These are phyloP conservation scores for Diplosoma virens DNA, from an alignment of 23 tunicate genomes.

Conservation along the genomic window DNA sequence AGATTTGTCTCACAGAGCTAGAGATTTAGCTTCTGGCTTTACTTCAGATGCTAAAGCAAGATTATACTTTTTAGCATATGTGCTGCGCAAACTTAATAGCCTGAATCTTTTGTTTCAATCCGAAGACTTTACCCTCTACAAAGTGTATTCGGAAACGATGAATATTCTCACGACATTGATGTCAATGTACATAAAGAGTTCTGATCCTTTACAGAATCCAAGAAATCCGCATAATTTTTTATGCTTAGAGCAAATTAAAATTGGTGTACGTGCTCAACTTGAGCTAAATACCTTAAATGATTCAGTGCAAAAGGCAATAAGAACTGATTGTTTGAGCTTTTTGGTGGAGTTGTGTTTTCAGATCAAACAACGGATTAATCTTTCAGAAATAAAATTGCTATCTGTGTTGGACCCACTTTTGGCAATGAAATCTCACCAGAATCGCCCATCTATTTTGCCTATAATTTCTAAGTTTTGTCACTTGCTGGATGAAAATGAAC, in stretches of 20 bases:
- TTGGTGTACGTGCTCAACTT: constrained; percentile 29
- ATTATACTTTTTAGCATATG: constrained; percentile 25
- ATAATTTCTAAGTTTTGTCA: constrained; percentile 24
- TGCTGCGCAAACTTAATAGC: constrained; percentile 20
- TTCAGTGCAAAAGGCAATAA: constrained; percentile 6
- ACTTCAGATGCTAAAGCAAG: constrained; percentile 27
- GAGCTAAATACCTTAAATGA: constrained; percentile 23
- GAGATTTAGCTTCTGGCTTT: constrained; percentile 24
- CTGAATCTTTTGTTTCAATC: constrained; percentile 34
- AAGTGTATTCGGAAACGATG: constrained; percentile 19
- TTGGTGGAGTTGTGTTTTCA: constrained; percentile 25
- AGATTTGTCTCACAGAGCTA: constrained; percentile 26
- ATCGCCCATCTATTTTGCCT: constrained; percentile 36
- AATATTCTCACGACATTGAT: constrained; percentile 23
- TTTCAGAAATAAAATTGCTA: constrained; percentile 33
- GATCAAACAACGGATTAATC: constrained; percentile 36
- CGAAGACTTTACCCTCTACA: constrained; percentile 34
- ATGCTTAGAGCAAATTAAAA: constrained; percentile 10
- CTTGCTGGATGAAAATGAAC: constrained; percentile 25
- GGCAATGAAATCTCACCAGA: constrained; percentile 33
- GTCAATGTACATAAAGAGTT: constrained; percentile 27
- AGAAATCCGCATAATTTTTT: constrained; percentile 23
- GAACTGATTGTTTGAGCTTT: constrained; percentile 29
- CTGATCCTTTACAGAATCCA: constrained; percentile 30
- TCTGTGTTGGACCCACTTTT: constrained; percentile 33